These are phyloP conservation scores for Chrysolina haemoptera DNA, from an alignment of 2,888 invertebrate species.

Conservation along the genomic window DNA sequence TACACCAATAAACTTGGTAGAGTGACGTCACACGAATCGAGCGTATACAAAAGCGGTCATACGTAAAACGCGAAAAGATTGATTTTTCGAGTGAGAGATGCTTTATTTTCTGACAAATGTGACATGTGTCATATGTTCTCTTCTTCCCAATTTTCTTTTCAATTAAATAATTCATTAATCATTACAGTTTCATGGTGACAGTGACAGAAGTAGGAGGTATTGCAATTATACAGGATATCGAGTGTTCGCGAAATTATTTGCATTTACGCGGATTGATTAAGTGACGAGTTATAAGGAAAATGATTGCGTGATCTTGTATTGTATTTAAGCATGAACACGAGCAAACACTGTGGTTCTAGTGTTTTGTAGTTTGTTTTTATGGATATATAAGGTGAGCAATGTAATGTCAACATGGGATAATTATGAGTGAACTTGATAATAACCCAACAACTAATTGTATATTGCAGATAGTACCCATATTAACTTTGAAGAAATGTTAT, in stretches of 20 bases:
- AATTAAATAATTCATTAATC: background rate
- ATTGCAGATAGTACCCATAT: too few species aligned
- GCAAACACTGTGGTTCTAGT: background rate
- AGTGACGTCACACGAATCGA: too few species aligned
- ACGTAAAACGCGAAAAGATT: too few species aligned
- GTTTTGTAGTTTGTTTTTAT: conserved; percentile 4
- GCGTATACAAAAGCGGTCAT: too few species aligned
- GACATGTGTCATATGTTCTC: too few species aligned
- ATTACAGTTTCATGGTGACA: background rate
- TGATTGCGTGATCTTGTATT: background rate
- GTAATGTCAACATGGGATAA: background rate
- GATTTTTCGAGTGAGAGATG: too few species aligned
- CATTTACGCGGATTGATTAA: background rate
- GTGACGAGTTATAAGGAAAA: background rate
- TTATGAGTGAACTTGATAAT: background rate
- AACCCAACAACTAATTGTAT: too few species aligned
- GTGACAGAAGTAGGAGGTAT: background rate
- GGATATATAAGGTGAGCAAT: conserved; percentile 19
- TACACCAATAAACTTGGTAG: too few species aligned
- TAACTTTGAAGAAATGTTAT: too few species aligned
- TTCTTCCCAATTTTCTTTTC: too few species aligned
- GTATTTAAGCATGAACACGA: background rate
- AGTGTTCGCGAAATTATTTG: background rate
- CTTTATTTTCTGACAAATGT: too few species aligned
- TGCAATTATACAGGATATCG: background rate